These are phyloP conservation scores for Bucco capensis DNA, from an alignment of 2,113 vertebrate genomes.

Conservation along the genomic window DNA sequence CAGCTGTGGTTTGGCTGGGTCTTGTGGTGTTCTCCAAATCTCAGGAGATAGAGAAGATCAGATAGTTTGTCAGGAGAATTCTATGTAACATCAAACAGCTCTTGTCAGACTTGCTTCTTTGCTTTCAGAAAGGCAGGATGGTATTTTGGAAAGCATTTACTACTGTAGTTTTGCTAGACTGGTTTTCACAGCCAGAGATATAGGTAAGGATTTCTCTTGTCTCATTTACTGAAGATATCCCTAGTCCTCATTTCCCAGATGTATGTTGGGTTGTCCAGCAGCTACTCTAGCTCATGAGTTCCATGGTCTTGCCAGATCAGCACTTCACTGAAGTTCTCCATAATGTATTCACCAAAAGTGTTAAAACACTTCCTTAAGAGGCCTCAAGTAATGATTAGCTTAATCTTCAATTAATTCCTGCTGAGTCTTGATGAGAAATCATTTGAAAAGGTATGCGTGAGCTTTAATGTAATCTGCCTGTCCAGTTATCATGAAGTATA, in stretches of 20 bases:
- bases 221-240: background rate
- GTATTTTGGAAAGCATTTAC: background rate
- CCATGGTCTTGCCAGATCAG: background rate
- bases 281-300: background rate
- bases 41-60: background rate
- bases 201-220: background rate
- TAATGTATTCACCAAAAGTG: background rate
- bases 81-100: background rate
- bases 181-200: background rate
- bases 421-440: constrained; percentile 50
- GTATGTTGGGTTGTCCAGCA: background rate
- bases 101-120: background rate
- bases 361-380: background rate
- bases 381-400: constrained; percentile 44
- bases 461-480: background rate
- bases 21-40: background rate
- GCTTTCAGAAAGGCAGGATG: background rate
- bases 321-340: background rate
- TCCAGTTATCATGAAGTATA: background rate
- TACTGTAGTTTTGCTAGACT: rapidly evolving
- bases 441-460: constrained; percentile 17
- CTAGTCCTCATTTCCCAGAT: background rate
- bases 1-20: background rate
- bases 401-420: constrained; percentile 52
- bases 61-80: background rate